These are phyloP conservation scores for Agrochola litura DNA, from an alignment of 2,888 invertebrate genomes.

Conservation along the genomic window DNA sequence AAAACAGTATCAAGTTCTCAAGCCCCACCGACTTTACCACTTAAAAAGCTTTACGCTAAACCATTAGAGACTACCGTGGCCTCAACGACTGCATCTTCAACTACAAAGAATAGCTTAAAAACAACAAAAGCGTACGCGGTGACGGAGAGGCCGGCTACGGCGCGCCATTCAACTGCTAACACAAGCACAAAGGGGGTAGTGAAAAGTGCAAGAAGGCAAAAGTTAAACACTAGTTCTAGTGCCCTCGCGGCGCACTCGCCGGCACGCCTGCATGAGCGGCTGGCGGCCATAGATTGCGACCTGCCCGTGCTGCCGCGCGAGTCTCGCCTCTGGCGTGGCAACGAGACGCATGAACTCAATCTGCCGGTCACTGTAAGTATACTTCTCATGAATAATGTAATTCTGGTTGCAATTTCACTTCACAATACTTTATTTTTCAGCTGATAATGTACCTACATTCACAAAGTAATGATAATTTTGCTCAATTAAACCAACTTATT, in stretches of 20 bases:
- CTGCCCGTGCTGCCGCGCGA: conserved; percentile 92
- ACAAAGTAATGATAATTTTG: neutral
- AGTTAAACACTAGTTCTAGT: conserved; percentile 84
- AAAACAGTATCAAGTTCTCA: conserved; percentile 77
- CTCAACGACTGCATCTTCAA: conserved; percentile 78
- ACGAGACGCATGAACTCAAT: conserved; percentile 93
- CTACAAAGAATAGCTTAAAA: conserved; percentile 83
- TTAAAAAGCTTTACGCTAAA: conserved; percentile 74
- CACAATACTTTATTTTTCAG: neutral
- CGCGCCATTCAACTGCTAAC: conserved; percentile 80
- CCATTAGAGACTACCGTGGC: conserved; percentile 79
- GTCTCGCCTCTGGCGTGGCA: conserved; percentile 93
- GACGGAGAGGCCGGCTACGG: conserved; percentile 78
- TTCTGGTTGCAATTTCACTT: neutral
- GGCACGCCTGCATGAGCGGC: conserved; percentile 91
- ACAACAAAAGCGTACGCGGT: conserved; percentile 81
- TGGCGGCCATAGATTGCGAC: conserved; percentile 92
- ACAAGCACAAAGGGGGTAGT: conserved; percentile 81
- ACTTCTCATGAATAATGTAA: conserved; percentile 9
- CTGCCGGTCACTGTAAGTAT: conserved; percentile 92
- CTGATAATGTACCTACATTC: neutral
- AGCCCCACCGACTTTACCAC: conserved; percentile 72
- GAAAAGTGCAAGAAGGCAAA: conserved; percentile 87
- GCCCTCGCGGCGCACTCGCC: conserved; percentile 80
- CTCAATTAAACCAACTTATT: conserved; percentile 4